phyloP scores from a whole-genome alignment of 2,797 vertebrate genomes.

The Molossus molossus region DNA sequence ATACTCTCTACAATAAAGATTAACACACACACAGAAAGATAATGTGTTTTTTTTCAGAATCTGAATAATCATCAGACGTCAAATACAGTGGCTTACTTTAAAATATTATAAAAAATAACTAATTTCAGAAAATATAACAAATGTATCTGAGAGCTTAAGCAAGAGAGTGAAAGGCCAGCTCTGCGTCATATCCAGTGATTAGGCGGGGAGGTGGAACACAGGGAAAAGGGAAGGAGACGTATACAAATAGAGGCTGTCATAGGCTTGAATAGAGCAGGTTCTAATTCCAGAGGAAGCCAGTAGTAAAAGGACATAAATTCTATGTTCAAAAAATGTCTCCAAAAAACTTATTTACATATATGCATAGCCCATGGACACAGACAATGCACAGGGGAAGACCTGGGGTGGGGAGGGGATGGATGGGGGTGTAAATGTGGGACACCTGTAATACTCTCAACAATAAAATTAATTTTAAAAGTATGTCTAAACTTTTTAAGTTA shows the following conservation, averaged over 20 bases:
- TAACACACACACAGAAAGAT: background rate
- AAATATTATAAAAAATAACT: background rate
- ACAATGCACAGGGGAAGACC: too few species aligned
- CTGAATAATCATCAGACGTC: background rate
- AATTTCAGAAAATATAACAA: background rate
- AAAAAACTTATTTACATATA: too few species aligned
- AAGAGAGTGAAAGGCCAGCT: background rate
- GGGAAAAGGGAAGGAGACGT: background rate
- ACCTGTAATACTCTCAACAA: too few species aligned
- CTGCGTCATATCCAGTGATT: background rate
- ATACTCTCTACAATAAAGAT: background rate
- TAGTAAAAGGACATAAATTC: background rate
- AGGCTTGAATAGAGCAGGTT: background rate
- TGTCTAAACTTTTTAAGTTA: background rate
- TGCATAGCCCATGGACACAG: too few species aligned
- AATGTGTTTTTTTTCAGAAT: constrained; percentile 44
- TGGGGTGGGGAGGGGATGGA: too few species aligned
- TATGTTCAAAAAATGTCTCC: background rate
- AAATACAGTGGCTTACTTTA: constrained; percentile 11
- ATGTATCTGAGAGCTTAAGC: background rate
- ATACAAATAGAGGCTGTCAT: background rate
- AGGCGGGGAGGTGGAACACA: background rate
- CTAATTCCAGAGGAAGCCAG: background rate
- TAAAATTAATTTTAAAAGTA: too few species aligned
- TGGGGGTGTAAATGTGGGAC: too few species aligned